phyloP scores from a whole-genome alignment of 2,113 vertebrate species.

The Scophthalmus maximus region DNA sequence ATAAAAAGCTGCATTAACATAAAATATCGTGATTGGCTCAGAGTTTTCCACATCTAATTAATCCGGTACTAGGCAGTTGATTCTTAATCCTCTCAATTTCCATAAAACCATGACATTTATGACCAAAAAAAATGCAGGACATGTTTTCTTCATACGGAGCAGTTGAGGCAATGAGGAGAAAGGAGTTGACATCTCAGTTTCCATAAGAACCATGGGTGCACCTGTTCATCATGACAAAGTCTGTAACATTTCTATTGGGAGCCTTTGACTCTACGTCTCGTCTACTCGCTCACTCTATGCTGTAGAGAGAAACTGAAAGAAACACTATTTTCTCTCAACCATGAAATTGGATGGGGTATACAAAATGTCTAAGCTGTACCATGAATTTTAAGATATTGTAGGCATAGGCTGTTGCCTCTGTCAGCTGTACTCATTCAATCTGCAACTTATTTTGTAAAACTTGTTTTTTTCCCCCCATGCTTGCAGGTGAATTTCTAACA shows the following conservation, averaged over 20 bases:
- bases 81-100: slow-evolving; percentile 9
- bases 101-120: too few species aligned
- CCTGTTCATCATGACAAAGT: slow-evolving; percentile 33
- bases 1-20: slow-evolving; percentile 25
- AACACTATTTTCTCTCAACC: slow-evolving; percentile 8
- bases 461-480: neutral
- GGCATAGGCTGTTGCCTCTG: neutral
- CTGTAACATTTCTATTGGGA: neutral
- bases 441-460: too few species aligned
- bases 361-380: slow-evolving; percentile 4
- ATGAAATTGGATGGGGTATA: slow-evolving; percentile 28
- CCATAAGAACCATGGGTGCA: neutral
- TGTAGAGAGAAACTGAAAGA: neutral
- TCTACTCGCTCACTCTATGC: neutral
- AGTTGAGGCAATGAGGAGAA: slow-evolving; percentile 3
- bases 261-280: neutral
- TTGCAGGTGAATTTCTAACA: slow-evolving; percentile 44
- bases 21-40: neutral
- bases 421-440: neutral
- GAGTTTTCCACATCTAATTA: neutral
- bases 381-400: neutral
- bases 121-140: slow-evolving; percentile 4
- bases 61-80: neutral
- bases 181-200: neutral
- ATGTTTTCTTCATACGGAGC: neutral